Percentiles rank a stretch among this genome's conserved stretches.
Conservation (phyloP, 1,140 invertebrate species). For the Phthorimaea operculella region DNA sequence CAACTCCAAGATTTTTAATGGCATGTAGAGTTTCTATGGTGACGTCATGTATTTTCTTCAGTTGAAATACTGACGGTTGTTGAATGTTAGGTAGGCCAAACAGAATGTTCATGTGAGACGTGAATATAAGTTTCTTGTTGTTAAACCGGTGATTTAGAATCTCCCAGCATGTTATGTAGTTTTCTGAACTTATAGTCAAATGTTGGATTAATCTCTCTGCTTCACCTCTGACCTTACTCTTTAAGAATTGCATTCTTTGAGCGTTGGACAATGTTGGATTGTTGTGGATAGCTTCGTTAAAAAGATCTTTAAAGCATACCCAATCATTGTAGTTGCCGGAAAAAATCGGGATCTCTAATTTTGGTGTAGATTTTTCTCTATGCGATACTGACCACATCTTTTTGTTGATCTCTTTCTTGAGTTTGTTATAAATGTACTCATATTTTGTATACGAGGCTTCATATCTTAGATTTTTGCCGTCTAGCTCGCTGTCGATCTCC, state of each 20-base stretch:
- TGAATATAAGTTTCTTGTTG: conserved; percentile 5
- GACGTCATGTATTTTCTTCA: background rate
- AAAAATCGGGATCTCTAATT: no score
- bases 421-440: no score
- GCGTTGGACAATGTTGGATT: background rate
- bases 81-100: background rate
- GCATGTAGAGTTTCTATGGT: conserved; percentile 1
- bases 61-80: background rate
- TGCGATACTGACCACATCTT: no score
- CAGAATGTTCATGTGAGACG: background rate
- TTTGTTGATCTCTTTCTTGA: no score
- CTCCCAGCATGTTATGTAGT: conserved; percentile 3
- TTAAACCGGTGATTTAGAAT: conserved; percentile 2
- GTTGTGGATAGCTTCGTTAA: background rate
- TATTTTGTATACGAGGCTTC: no score
- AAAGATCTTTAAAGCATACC: background rate
- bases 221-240: background rate
- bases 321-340: no score
- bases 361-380: no score
- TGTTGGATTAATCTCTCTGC: background rate
- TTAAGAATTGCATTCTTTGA: background rate
- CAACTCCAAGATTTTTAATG: conserved; percentile 4
- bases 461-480: no score
- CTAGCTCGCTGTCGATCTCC: no score
- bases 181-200: background rate